A percentile compares a stretch with the other conserved stretches of the same genome.
Evolutionary conservation across 2,797 vertebrate genomes (phyloP).

Genomic region (Aselliscus stoliczkanus): DNA sequence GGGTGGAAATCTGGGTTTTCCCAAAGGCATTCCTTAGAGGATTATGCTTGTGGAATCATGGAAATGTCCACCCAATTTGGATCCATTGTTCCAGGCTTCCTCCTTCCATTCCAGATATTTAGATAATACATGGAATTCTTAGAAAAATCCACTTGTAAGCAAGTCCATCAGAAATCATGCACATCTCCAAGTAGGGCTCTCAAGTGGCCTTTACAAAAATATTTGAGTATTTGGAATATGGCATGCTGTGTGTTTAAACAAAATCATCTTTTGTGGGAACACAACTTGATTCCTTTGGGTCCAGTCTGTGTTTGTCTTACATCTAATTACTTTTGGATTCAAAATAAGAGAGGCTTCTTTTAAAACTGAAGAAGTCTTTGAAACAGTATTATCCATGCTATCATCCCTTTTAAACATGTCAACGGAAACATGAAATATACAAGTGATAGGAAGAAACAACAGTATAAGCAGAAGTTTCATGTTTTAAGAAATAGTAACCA

Average conservation of each 20-base stretch:
- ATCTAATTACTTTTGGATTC: constrained; percentile 44
- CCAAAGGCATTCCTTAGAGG: neutral
- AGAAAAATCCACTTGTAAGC: constrained; percentile 12
- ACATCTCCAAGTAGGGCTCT: constrained; percentile 31
- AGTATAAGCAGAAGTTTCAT: neutral
- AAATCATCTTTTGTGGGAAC: constrained; percentile 7
- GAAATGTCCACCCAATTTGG: neutral
- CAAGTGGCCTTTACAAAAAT: constrained; percentile 36
- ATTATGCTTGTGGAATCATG: neutral
- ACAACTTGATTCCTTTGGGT: constrained; percentile 34
- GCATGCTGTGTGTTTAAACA: constrained; percentile 35
- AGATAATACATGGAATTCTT: constrained; percentile 50
- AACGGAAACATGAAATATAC: neutral
- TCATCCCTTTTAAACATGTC: neutral
- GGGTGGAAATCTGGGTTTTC: neutral
- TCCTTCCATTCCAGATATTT: neutral
- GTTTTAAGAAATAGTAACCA: neutral
- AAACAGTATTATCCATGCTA: neutral
- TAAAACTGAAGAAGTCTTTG: constrained; percentile 25
- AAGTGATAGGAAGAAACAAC: neutral
- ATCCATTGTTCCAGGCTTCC: neutral
- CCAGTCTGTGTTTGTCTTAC: constrained; percentile 2
- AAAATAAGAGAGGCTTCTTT: constrained; percentile 22
- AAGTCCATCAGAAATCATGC: constrained; percentile 11
- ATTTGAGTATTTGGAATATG: constrained; percentile 37